A percentile compares a stretch with the other conserved stretches of the same genome.
Conservation (phyloP, 2,888 invertebrate genomes). For the Electrophaes corylata region DNA sequence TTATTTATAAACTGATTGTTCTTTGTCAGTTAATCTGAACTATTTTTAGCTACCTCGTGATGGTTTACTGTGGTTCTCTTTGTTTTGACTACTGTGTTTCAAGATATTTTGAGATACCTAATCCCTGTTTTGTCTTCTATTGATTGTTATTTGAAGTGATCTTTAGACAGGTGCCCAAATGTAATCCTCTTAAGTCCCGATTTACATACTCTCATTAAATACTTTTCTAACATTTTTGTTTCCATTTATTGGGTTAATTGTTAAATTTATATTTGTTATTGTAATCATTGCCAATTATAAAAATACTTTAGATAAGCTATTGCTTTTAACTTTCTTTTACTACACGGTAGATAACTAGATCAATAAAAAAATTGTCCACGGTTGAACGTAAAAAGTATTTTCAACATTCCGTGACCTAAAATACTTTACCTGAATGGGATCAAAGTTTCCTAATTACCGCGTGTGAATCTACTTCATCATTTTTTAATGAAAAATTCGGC, state of each 20-base stretch:
- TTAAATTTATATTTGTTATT: too few species aligned
- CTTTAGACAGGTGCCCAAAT: not conserved
- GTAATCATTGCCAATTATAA: too few species aligned
- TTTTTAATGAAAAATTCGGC: slow-evolving; percentile 51
- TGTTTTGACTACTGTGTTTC: slow-evolving; percentile 25
- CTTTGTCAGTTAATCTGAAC: slow-evolving; percentile 28
- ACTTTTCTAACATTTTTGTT: not conserved
- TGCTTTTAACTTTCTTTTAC: too few species aligned
- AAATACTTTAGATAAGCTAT: too few species aligned
- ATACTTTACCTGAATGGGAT: slow-evolving; percentile 2
- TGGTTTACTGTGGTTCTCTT: slow-evolving; percentile 19
- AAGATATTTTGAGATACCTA: slow-evolving; percentile 14
- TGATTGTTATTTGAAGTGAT: not conserved
- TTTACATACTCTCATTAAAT: not conserved
- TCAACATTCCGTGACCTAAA: not conserved
- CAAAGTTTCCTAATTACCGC: slow-evolving; percentile 3
- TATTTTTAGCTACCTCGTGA: slow-evolving; percentile 16
- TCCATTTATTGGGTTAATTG: not conserved
- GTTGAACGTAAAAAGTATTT: too few species aligned
- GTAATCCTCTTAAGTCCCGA: not conserved
- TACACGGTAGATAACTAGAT: too few species aligned
- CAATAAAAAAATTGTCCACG: too few species aligned
- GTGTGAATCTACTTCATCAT: slow-evolving; percentile 37
- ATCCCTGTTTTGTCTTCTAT: slow-evolving; percentile 12
- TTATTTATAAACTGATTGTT: slow-evolving; percentile 33